phyloP scores from a whole-genome alignment of 2,113 vertebrate species.

The Antennarius striatus region DNA sequence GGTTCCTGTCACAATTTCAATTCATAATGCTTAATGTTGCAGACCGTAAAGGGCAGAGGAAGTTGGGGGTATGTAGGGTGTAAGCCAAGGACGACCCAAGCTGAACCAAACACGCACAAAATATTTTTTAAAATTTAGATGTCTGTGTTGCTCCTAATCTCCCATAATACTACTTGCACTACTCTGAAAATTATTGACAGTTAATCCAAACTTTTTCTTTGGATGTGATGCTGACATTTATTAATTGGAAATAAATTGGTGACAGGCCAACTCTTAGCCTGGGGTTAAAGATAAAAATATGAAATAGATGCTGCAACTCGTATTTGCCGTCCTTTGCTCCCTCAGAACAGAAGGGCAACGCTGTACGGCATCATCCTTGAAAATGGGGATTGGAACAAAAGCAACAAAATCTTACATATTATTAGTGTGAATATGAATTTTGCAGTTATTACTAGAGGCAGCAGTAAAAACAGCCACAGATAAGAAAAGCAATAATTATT shows the following conservation, averaged over 20 bases:
- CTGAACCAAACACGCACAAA: background rate
- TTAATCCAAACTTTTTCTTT: background rate
- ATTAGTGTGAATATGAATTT: conserved; percentile 41
- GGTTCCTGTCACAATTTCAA: background rate
- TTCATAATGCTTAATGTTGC: background rate
- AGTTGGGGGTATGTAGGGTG: background rate
- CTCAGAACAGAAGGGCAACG: conserved; percentile 7
- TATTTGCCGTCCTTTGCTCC: conserved; percentile 6
- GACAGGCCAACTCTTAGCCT: background rate
- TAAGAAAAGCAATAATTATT: conserved; percentile 62
- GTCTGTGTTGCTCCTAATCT: too few relatives aligned
- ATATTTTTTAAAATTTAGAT: background rate
- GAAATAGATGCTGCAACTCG: conserved; percentile 4
- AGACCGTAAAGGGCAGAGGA: background rate
- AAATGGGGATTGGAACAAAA: conserved; percentile 35
- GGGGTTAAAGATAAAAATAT: conserved; percentile 1
- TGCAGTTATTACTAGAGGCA: conserved; percentile 45
- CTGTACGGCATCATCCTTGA: background rate
- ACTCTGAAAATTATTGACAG: too few relatives aligned
- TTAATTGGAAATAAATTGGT: background rate
- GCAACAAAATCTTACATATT: conserved; percentile 28
- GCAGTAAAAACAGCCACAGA: conserved; percentile 45
- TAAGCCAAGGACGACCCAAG: background rate
- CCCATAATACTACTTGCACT: too few relatives aligned
- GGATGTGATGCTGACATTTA: conserved; percentile 1